Evolutionary conservation across 2,113 vertebrate species (phyloP).

Genomic region (Sapayoa aenigma): DNA sequence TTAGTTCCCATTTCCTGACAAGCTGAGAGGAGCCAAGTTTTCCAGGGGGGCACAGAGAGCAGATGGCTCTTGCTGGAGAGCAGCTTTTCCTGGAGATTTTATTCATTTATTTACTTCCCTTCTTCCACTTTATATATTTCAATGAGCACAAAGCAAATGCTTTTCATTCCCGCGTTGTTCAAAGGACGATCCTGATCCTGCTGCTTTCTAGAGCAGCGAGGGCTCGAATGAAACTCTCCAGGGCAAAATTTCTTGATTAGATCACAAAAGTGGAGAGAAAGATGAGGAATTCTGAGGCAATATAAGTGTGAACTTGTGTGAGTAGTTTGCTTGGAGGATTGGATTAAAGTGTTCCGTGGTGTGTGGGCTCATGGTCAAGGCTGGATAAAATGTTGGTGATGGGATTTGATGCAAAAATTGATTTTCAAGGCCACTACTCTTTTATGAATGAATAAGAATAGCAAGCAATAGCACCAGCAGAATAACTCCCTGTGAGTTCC

Average conservation of each 20-base stretch:
- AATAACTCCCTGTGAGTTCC: fast-evolving
- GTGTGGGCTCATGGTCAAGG: background rate
- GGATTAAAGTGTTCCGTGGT: background rate
- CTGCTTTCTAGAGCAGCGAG: background rate
- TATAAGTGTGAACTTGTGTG: background rate
- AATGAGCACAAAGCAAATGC: background rate
- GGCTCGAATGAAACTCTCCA: background rate
- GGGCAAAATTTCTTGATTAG: background rate
- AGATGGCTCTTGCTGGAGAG: background rate
- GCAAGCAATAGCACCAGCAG: background rate
- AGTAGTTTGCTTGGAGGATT: background rate
- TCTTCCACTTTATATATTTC: background rate
- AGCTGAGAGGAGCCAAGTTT: background rate
- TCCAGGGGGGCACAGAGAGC: background rate
- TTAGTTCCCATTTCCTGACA: background rate
- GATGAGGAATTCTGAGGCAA: background rate
- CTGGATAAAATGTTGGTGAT: background rate
- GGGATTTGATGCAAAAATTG: background rate
- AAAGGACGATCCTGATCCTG: background rate
- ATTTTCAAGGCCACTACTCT: background rate
- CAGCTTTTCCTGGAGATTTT: background rate
- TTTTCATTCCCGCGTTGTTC: background rate
- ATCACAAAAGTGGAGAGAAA: background rate
- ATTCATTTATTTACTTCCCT: background rate
- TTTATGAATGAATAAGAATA: background rate